Evolutionary conservation across 2,888 invertebrate genomes (phyloP).

Genomic region (Drosophila niveifrons): DNA sequence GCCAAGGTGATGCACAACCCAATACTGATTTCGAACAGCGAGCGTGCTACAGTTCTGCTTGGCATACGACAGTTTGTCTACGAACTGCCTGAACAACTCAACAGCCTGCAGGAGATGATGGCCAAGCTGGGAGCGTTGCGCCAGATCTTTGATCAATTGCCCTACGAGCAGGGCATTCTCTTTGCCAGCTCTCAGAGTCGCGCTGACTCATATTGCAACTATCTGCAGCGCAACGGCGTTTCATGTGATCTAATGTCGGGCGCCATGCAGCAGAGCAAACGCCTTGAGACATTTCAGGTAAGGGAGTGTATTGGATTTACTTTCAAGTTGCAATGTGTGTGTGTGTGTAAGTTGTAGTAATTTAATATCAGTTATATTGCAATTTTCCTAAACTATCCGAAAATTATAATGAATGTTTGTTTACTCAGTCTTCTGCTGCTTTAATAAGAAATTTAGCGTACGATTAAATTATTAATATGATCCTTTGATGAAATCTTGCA

Average conservation of each 20-base stretch:
- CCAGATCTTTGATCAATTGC: constrained; percentile 89
- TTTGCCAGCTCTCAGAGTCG: constrained; percentile 96
- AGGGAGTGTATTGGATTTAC: too few species aligned
- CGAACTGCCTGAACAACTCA: constrained; percentile 88
- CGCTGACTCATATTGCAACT: constrained; percentile 91
- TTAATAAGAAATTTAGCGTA: too few species aligned
- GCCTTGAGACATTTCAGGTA: constrained; percentile 89
- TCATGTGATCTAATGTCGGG: constrained; percentile 92
- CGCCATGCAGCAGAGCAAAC: constrained; percentile 91
- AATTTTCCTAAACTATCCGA: too few species aligned
- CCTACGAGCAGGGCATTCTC: constrained; percentile 95
- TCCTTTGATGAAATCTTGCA: too few species aligned
- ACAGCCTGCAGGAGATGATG: constrained; percentile 89
- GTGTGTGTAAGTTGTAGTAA: too few species aligned
- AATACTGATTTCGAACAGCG: constrained; percentile 90
- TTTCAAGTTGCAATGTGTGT: too few species aligned
- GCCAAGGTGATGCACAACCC: constrained; percentile 92
- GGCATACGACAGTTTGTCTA: constrained; percentile 93
- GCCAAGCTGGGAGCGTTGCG: constrained; percentile 89
- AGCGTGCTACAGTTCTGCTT: constrained; percentile 89
- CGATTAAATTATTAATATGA: too few species aligned
- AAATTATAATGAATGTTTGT: too few species aligned
- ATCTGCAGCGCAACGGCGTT: constrained; percentile 91
- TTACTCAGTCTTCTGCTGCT: too few species aligned
- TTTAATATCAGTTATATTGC: too few species aligned